Evolutionary conservation across 2,113 vertebrate species (phyloP).

Genomic region (Ginglymostoma cirratum): DNA sequence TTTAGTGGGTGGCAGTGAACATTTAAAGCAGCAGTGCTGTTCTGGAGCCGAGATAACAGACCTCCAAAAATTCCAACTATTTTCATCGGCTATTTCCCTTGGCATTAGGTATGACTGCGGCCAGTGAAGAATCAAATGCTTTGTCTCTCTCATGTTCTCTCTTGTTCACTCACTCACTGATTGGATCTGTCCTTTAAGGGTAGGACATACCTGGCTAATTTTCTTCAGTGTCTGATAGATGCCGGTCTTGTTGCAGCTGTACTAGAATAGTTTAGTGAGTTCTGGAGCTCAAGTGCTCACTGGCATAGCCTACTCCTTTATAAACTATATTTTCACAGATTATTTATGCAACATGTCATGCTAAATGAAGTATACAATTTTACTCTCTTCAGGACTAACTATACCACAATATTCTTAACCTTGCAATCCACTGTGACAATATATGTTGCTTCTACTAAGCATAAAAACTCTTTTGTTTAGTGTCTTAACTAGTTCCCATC

Average conservation of each 20-base stretch:
- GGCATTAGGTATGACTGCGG: neutral
- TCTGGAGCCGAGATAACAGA: neutral
- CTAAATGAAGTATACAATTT: neutral
- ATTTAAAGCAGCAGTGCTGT: neutral
- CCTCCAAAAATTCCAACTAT: neutral
- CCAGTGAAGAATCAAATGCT: neutral
- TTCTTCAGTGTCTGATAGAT: neutral
- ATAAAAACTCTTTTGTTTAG: neutral
- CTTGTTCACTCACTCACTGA: too few species aligned
- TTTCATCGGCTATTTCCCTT: too few species aligned
- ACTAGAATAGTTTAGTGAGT: too few species aligned
- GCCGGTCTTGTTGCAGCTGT: too few species aligned
- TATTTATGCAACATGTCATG: neutral
- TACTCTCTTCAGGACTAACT: neutral
- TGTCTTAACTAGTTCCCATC: too few species aligned
- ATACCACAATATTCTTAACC: neutral
- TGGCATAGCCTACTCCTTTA: neutral
- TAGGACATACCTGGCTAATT: neutral
- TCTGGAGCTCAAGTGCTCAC: neutral
- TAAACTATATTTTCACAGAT: neutral
- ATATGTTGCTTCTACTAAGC: neutral
- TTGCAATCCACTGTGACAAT: neutral
- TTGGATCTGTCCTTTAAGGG: neutral
- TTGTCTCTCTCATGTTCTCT: neutral
- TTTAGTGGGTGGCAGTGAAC: too few species aligned